Evolutionary conservation across 2,113 vertebrate genomes (phyloP), one percentile per base, ranked within the genome.

Genomic region (Marmota flaviventris): DNA sequence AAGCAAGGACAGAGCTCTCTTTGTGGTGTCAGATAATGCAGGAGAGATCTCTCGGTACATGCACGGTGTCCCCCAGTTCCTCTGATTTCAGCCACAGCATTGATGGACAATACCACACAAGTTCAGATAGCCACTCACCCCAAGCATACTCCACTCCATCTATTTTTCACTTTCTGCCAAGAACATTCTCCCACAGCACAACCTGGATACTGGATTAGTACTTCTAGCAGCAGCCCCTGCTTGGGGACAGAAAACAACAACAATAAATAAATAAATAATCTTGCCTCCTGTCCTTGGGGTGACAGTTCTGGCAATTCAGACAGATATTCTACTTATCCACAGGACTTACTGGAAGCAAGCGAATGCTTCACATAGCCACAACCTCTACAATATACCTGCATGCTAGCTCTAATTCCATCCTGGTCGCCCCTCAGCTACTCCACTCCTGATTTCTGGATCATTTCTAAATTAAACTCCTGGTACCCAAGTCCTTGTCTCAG

Each of bases 31-130:
- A 56, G 20, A n/a, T n/a, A 84, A 58, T 5, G 20, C 9, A 72
- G 45, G 8, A n/a, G 61, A 67, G 13, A 29, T 10, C 24, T 48
- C 22, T 73, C 65, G 24, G 4, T 85, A 39, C 7, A 6, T 6
- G n/a, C 1, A 3, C 1, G 48, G 4, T 22, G 16, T 8, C 13
- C 14, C 82, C 42, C 2, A 20, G 5, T 32, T 48, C 20, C 32
- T 91, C 61, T 70, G 14, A 78, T 18, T 93, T 91, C 77, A 89
- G 89, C 32, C 29, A 76, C 86, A 24, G 27, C 39, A 48, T 17
- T 37, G 42, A 70, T 18, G 48, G 29, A 45, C 69, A 45, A 56
- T 0, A 0, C 24, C 22, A 27, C 1, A 13, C 34, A 78, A 39
- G 4, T 85, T 53, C 67, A 39, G 34, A 58, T 1, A 63, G 18